These are phyloP conservation scores for Chelon auratus DNA, from an alignment of 2,797 vertebrate species.

Conservation along the genomic window DNA sequence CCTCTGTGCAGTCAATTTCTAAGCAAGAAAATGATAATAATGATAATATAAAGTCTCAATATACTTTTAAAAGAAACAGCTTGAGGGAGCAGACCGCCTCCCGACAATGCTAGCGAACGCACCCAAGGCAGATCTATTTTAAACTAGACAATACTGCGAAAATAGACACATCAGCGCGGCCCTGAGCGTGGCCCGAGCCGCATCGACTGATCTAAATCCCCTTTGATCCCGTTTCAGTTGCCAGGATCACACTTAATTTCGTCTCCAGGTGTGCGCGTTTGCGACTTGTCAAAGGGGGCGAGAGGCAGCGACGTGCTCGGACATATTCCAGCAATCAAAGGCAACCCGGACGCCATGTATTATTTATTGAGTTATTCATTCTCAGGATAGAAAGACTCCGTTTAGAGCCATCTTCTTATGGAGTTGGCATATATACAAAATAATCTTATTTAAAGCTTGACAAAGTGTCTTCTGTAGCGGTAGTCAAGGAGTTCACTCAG, in stretches of 20 bases:
- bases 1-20: no score
- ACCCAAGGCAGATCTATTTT: background rate
- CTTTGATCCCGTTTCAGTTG: background rate
- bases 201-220: conserved; percentile 1
- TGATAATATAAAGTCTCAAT: no score
- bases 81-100: no score
- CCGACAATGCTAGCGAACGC: background rate
- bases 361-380: background rate
- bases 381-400: no score
- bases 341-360: background rate
- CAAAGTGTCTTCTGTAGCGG: background rate
- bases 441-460: background rate
- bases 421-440: background rate
- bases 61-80: no score
- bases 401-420: no score
- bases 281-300: conserved; percentile 2
- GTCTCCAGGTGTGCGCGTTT: background rate
- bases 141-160: background rate
- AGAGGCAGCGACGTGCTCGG: background rate
- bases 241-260: background rate
- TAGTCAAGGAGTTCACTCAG: background rate
- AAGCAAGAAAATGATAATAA: no score
- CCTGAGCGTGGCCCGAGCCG: background rate
- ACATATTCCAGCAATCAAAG: background rate
- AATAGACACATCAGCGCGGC: background rate